These are phyloP conservation scores for Lamprotornis superbus DNA, from an alignment of 2,113 vertebrate genomes.

Conservation along the genomic window DNA sequence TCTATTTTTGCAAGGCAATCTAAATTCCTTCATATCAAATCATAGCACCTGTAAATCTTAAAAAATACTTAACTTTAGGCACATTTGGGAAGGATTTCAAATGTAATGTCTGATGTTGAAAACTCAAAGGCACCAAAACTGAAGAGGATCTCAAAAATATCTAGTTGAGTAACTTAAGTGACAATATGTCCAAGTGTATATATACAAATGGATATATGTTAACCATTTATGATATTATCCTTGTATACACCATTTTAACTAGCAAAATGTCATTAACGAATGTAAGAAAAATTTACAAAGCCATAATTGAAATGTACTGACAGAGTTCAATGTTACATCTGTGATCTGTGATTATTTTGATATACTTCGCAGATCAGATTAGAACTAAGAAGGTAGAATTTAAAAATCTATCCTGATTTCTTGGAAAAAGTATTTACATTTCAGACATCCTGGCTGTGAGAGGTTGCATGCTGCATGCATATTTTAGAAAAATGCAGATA, in stretches of 20 bases:
- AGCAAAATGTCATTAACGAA: background rate
- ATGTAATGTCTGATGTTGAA: background rate
- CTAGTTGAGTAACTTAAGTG: background rate
- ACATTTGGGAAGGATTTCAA: background rate
- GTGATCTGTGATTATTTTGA: background rate
- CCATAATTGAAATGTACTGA: background rate
- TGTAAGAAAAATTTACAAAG: background rate
- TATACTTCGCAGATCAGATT: background rate
- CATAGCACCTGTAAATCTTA: background rate
- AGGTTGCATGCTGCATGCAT: background rate
- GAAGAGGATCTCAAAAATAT: background rate
- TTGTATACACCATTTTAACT: background rate
- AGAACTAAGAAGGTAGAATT: background rate
- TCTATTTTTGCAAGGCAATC: background rate
- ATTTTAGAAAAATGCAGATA: background rate
- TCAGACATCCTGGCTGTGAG: background rate
- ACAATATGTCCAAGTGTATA: background rate
- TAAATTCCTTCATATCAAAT: background rate
- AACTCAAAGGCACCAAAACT: background rate
- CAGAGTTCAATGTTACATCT: background rate
- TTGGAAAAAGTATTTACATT: background rate
- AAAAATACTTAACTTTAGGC: background rate
- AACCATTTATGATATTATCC: background rate
- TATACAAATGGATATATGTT: background rate
- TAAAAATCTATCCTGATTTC: background rate